Conservation (phyloP, 2,888 invertebrate genomes). For the Helleia helle region DNA sequence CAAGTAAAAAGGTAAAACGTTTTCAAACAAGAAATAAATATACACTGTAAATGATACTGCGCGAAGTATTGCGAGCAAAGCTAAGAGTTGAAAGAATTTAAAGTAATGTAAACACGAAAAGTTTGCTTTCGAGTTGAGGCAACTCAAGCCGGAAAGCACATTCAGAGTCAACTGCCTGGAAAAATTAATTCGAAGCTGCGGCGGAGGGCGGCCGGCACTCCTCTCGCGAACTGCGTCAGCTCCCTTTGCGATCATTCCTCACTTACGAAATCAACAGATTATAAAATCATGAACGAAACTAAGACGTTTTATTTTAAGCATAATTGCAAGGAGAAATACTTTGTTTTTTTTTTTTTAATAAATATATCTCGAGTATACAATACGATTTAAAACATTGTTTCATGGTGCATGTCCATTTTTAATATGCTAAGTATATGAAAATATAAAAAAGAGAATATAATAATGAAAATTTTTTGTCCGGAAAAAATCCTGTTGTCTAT, state of each 20-base stretch:
- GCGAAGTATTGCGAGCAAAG: constrained; percentile 52
- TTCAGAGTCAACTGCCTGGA: constrained; percentile 70
- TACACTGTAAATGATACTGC: constrained; percentile 45
- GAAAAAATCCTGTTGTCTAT: too few species aligned
- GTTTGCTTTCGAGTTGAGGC: constrained; percentile 65
- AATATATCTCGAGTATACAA: too few species aligned
- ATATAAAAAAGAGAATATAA: too few species aligned
- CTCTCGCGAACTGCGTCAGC: constrained; percentile 16
- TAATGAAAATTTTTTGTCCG: too few species aligned
- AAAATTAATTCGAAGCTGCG: constrained; percentile 64
- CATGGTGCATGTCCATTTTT: too few species aligned
- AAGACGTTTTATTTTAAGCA: not conserved
- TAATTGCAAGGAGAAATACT: too few species aligned
- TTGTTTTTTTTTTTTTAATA: too few species aligned
- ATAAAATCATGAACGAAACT: not conserved
- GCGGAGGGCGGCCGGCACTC: constrained; percentile 27
- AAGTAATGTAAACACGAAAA: constrained; percentile 68
- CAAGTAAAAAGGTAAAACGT: constrained; percentile 29
- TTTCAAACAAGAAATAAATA: constrained; percentile 38
- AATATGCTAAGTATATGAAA: too few species aligned
- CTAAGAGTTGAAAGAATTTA: constrained; percentile 61
- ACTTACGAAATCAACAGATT: constrained; percentile 9
- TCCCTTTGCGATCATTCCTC: constrained; percentile 20
- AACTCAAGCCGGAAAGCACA: constrained; percentile 63
- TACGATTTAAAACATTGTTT: too few species aligned